These are phyloP conservation scores for Artemia sinica DNA, from an alignment of 2,888 invertebrate species.

Conservation along the genomic window DNA sequence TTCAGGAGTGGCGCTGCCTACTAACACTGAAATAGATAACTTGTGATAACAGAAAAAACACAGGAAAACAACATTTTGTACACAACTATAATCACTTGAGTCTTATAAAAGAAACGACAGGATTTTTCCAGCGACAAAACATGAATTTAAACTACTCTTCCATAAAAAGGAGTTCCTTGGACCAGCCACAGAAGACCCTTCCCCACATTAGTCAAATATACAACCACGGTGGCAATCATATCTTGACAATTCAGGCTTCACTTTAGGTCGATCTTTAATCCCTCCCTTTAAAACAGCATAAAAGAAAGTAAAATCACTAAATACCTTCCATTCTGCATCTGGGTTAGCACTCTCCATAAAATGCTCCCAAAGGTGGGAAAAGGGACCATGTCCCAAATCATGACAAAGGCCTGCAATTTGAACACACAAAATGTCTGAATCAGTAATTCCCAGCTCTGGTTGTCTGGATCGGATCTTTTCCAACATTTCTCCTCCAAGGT, in stretches of 20 bases:
- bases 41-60: too few relatives aligned
- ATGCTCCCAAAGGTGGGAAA: constrained; percentile 45
- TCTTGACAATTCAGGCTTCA: not conserved
- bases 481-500: constrained; percentile 35
- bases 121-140: too few relatives aligned
- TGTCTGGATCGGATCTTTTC: constrained; percentile 28
- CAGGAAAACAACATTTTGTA: too few relatives aligned
- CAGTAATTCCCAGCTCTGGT: constrained; percentile 33
- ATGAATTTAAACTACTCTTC: too few relatives aligned
- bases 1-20: too few relatives aligned
- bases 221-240: too few relatives aligned
- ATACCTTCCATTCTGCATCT: constrained; percentile 28
- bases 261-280: not conserved
- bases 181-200: too few relatives aligned
- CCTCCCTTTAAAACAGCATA: not conserved
- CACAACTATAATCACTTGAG: too few relatives aligned
- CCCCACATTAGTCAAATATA: too few relatives aligned
- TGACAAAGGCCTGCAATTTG: constrained; percentile 47
- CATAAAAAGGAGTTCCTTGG: too few relatives aligned
- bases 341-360: constrained; percentile 30
- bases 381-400: constrained; percentile 51
- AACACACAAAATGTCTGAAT: constrained; percentile 38
- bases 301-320: not conserved
- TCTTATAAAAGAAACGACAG: too few relatives aligned
- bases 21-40: too few relatives aligned